Percentiles rank a stretch among this genome's conserved stretches.
Evolutionary conservation across 35 echinoderm and acorn worm species (phyloP).

Genomic region (Nesometra sesokonis): DNA sequence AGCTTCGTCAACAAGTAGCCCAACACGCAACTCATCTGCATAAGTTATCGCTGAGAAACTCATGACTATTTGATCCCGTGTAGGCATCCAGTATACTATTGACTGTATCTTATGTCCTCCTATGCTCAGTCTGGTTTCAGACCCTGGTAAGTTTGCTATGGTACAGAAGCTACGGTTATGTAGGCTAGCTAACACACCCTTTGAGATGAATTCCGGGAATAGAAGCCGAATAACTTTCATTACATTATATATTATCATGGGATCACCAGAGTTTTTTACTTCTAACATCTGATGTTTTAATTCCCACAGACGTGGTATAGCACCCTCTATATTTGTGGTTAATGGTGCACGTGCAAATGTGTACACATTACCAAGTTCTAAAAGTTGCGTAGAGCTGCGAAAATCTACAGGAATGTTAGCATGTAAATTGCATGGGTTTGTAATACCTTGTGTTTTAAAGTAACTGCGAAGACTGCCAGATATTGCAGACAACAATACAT

Average conservation of each 20-base stretch:
- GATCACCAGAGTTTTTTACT: conserved; percentile 39
- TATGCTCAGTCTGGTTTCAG: conserved; percentile 5
- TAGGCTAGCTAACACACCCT: conserved; percentile 9
- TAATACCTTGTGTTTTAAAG: conserved; percentile 2
- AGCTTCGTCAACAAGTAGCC: conserved; percentile 22
- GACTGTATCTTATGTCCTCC: conserved; percentile 18
- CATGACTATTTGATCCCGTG: conserved; percentile 28
- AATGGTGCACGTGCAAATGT: conserved; percentile 5
- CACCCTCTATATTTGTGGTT: conserved; percentile 39
- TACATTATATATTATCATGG: conserved; percentile 21
- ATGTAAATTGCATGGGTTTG: conserved; percentile 22
- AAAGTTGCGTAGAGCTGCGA: background rate
- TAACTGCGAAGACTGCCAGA: conserved; percentile 31
- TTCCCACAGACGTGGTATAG: conserved; percentile 46
- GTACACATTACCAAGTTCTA: conserved; percentile 21
- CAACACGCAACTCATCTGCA: conserved; percentile 32
- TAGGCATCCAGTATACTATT: conserved; percentile 29
- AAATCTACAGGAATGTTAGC: conserved; percentile 33
- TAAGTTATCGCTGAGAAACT: conserved; percentile 42
- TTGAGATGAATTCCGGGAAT: conserved; percentile 16
- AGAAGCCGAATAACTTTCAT: conserved; percentile 11
- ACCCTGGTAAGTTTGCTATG: conserved; percentile 26
- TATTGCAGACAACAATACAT: conserved; percentile 27
- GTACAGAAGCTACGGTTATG: conserved; percentile 24
- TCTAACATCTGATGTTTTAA: conserved; percentile 23